phyloP scores from a whole-genome alignment of 2,888 invertebrate genomes.

The Sipha maydis region DNA sequence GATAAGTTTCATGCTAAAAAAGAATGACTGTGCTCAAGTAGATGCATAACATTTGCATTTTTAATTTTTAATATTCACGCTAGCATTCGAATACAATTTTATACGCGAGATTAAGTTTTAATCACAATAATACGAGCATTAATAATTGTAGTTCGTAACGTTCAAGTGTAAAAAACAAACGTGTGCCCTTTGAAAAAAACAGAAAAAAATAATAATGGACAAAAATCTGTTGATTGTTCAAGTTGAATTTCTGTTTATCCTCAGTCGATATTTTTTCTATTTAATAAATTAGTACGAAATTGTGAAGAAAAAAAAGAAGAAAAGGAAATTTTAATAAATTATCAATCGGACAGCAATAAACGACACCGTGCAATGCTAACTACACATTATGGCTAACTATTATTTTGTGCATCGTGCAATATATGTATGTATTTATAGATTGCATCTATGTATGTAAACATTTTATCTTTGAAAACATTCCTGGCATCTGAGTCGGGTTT shows the following conservation, averaged over 20 bases:
- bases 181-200: neutral
- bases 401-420: neutral
- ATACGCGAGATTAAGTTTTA: slow-evolving; percentile 18
- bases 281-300: slow-evolving; percentile 27
- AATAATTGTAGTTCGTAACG: neutral
- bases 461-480: slow-evolving; percentile 1
- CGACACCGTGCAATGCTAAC: neutral
- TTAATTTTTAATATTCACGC: neutral
- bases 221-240: slow-evolving; percentile 36
- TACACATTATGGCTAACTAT: neutral
- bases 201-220: neutral
- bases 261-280: slow-evolving; percentile 18
- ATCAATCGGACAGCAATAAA: slow-evolving; percentile 23
- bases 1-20: slow-evolving; percentile 3
- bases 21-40: neutral
- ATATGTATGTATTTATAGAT: neutral
- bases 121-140: neutral
- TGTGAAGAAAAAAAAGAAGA: slow-evolving; percentile 12
- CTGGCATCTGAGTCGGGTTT: neutral
- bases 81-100: slow-evolving; percentile 1
- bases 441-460: neutral
- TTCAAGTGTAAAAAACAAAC: slow-evolving; percentile 5
- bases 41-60: slow-evolving; percentile 28
- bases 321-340: slow-evolving; percentile 44
- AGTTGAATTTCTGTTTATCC: slow-evolving; percentile 38